Evolutionary conservation across 2,113 vertebrate species (phyloP), one percentile per base, ranked within the genome.

Genomic region (Hypanus sabinus): DNA sequence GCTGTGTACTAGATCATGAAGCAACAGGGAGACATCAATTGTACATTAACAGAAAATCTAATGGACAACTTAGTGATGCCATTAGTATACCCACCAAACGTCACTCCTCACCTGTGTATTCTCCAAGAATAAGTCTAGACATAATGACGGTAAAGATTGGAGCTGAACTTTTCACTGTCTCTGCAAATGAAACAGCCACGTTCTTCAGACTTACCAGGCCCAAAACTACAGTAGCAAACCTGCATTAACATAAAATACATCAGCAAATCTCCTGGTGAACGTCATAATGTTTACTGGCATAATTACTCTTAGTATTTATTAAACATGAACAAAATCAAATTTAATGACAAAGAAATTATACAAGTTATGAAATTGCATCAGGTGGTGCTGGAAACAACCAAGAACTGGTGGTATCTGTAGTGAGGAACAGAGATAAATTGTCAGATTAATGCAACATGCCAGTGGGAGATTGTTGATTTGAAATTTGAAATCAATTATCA

Each of bases 141-240:
- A 99, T 98, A 95, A 99, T 99, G 79, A 99, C 98, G 0, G 99
- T 99, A 94, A 99, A 99, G 91, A 99, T 98, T 46, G 99, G 99
- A 0, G 98, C 98, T 0, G 99, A 99, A 95, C 99, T 99, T 96
- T 99, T 99, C 94, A 99, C 98, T 0, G 99, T 99, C 95, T 99
- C 99, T 0, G 99, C 98, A 90, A 99, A 99, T 0, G 98, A 99
- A 93, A 99, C 98, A 0, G 99, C 99, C 94, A 99, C 98, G 0
- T 99, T 99, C 95, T 99, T 99, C 95, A 99, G 95, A 95, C 99
- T 99, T 33, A 99, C 98, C 7, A 99, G 95, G 0, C 99, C 98
- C 95, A 99, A 95, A 7, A 99, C 99, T 83, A 99, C 98, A 0
- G 98, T 99, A 0, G 97, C 97, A 95, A 99, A 99, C 95, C 99